A percentile compares a stretch with the other conserved stretches of the same genome.
These are phyloP conservation scores for Tubulanus polymorphus DNA, from an alignment of 2,888 invertebrate species.

Conservation along the genomic window DNA sequence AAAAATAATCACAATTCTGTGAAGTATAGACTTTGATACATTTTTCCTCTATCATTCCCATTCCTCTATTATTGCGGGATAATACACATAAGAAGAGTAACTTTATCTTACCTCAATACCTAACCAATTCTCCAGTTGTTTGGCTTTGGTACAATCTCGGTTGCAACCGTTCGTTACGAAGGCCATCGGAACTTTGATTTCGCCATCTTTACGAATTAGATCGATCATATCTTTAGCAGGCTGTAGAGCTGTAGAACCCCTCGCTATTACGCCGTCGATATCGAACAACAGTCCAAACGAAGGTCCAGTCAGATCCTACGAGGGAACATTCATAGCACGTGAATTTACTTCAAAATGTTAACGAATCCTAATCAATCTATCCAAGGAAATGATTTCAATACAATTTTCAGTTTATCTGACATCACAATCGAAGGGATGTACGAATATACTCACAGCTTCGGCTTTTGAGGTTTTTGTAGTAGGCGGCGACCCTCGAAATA, in stretches of 20 bases:
- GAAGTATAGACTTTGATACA: not conserved
- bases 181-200: conserved; percentile 62
- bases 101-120: conserved; percentile 56
- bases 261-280: conserved; percentile 66
- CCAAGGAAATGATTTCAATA: too few species aligned
- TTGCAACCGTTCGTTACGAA: conserved; percentile 68
- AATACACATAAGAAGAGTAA: not conserved
- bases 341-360: too few species aligned
- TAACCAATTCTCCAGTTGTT: conserved; percentile 61
- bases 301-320: too few species aligned
- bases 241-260: conserved; percentile 61
- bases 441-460: too few species aligned
- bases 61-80: not conserved
- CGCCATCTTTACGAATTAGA: conserved; percentile 56
- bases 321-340: too few species aligned
- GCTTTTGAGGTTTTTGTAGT: too few species aligned
- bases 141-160: conserved; percentile 60
- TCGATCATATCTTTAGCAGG: conserved; percentile 61
- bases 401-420: too few species aligned
- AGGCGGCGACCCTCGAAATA: too few species aligned
- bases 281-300: conserved; percentile 65
- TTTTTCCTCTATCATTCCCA: not conserved
- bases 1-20: not conserved
- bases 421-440: too few species aligned
- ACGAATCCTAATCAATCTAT: too few species aligned